These are phyloP conservation scores for Drosophila histrio DNA, from an alignment of 2,888 invertebrate species.

Conservation along the genomic window DNA sequence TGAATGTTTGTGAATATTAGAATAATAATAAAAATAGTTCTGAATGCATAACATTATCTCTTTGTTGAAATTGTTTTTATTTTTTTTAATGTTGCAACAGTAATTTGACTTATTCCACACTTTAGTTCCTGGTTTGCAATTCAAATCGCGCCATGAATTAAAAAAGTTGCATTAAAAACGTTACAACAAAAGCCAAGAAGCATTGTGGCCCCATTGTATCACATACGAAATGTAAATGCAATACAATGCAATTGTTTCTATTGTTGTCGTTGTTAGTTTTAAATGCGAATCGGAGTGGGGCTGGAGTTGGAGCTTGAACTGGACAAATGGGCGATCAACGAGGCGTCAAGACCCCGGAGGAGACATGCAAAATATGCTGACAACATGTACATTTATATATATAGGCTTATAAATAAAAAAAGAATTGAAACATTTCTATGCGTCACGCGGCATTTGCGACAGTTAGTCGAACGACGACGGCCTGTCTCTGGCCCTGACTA, in stretches of 20 bases:
- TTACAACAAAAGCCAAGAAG: conserved; percentile 13
- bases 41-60: background rate
- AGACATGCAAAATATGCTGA: conserved; percentile 56
- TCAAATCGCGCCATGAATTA: conserved; percentile 54
- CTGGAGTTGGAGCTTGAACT: conserved; percentile 24
- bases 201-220: conserved; percentile 45
- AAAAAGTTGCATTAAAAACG: conserved; percentile 31
- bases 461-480: conserved; percentile 43
- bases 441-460: conserved; percentile 71
- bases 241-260: conserved; percentile 44
- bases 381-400: conserved; percentile 15
- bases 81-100: background rate
- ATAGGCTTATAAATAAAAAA: background rate
- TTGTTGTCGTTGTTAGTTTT: conserved; percentile 19
- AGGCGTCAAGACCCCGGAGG: conserved; percentile 56
- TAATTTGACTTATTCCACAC: conserved; percentile 10
- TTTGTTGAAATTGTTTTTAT: background rate
- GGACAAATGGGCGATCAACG: conserved; percentile 69
- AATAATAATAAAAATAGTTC: background rate
- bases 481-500: conserved; percentile 22
- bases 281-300: conserved; percentile 43
- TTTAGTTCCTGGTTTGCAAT: conserved; percentile 30
- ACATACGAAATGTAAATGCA: conserved; percentile 40
- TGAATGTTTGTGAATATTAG: background rate
- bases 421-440: conserved; percentile 63